Evolutionary conservation across 2,888 invertebrate species (phyloP), one percentile per base, ranked within the genome.

Genomic region (Clitarchus hookeri): DNA sequence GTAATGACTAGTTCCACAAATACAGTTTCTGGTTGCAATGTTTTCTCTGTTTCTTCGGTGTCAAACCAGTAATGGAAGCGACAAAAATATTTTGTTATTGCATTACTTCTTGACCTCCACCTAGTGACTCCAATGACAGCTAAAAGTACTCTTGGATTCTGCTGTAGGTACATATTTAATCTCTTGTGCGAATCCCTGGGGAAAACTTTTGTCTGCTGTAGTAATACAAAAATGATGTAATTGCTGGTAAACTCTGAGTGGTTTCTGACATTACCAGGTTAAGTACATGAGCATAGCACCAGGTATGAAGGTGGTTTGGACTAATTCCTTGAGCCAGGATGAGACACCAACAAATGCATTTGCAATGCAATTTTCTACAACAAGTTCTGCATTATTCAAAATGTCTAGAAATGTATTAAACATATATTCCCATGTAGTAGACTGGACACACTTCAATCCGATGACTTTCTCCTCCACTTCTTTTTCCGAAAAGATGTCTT

Each of bases 281-380:
- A n/a, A n/a, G n/a, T n/a, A n/a, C n/a, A n/a, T n/a, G n/a, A n/a
- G n/a, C n/a, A n/a, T n/a, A n/a, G n/a, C n/a, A n/a, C n/a, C n/a
- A n/a, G n/a, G n/a, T n/a, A n/a, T n/a, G n/a, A n/a, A n/a, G n/a
- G n/a, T n/a, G n/a, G n/a, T n/a, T n/a, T n/a, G 78, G 78, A 78
- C 9, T 78, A 78, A 25, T 16, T 78, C 26, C 78, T 1, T 78
- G 78, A 78, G 78, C 26, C 78, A 16, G 78, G 78, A 78, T 78
- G 78, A 78, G 19, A 23, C 78, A 78, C 78, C 78, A 78, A 16
- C 78, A 78, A 78, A 78, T 23, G 78, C 78, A 78, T 78, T 78
- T 78, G n/a, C 78, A 16, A 25, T 26, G 9, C 78, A 8, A 23
- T 78, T 78, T 23, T 78, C 4, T 78, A 78, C 78, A 78, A 23